Percentiles rank a stretch among this genome's conserved stretches.
Evolutionary conservation across 2,113 vertebrate genomes (phyloP).

Genomic region (Malurus alboscapulatus): DNA sequence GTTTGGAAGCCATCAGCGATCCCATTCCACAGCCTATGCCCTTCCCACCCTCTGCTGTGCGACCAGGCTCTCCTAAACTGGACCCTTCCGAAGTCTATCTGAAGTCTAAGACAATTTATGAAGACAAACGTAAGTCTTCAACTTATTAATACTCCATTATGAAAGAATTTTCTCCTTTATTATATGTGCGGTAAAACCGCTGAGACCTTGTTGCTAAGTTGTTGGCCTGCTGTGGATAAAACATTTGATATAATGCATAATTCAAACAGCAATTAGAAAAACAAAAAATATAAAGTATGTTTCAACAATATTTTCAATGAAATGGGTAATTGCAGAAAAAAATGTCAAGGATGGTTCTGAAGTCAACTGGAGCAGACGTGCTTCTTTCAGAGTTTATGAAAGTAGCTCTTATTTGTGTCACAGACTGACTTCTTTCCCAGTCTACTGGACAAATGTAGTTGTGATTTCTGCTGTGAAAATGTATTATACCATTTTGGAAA

Average conservation of each 20-base stretch:
- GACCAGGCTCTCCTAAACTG: slow-evolving; percentile 86
- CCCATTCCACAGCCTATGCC: slow-evolving; percentile 81
- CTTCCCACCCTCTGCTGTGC: slow-evolving; percentile 77
- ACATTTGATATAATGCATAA: neutral
- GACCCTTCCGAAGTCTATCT: slow-evolving; percentile 95
- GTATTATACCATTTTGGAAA: neutral
- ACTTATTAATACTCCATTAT: neutral
- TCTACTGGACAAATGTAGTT: neutral
- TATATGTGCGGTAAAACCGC: neutral
- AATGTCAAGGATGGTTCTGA: neutral
- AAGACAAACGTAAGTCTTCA: slow-evolving; percentile 90
- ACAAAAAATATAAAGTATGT: neutral
- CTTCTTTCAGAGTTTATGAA: neutral
- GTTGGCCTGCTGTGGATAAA: neutral
- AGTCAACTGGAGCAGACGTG: neutral
- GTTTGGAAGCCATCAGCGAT: slow-evolving; percentile 81
- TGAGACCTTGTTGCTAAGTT: neutral
- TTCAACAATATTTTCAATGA: neutral
- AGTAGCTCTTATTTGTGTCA: neutral
- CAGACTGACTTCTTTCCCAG: neutral
- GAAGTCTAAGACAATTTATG: slow-evolving; percentile 89
- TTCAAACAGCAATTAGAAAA: neutral
- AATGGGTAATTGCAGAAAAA: neutral
- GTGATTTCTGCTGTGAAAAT: neutral
- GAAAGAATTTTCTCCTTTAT: neutral